A percentile compares a stretch with the other conserved stretches of the same genome.
These are phyloP conservation scores for Halocaridina rubra DNA, from an alignment of 2,888 invertebrate genomes.

Conservation along the genomic window DNA sequence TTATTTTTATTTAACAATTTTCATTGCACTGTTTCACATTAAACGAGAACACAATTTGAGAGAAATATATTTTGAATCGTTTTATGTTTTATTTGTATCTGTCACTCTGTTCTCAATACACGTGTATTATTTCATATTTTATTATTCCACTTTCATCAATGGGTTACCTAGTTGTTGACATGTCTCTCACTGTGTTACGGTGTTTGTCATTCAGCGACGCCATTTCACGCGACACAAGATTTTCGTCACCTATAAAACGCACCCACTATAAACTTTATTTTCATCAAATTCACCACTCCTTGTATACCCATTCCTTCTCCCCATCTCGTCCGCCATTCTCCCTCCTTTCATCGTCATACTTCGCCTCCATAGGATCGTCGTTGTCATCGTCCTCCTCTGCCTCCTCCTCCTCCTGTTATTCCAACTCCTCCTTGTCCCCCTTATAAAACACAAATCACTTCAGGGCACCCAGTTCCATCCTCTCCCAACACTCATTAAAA, in stretches of 20 bases:
- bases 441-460: slow-evolving; percentile 6
- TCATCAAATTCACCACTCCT: background rate
- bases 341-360: background rate
- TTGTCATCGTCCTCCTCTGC: background rate
- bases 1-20: too few species aligned
- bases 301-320: background rate
- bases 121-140: too few species aligned
- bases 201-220: background rate
- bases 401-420: background rate
- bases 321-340: background rate
- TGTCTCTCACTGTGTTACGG: background rate
- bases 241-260: slow-evolving; percentile 13
- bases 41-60: too few species aligned
- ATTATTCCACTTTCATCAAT: too few species aligned
- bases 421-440: background rate
- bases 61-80: too few species aligned
- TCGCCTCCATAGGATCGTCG: too few species aligned
- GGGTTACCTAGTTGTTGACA: too few species aligned
- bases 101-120: too few species aligned
- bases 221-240: slow-evolving; percentile 15
- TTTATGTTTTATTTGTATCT: too few species aligned
- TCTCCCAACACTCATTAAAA: slow-evolving; percentile 24
- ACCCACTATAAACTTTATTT: slow-evolving; percentile 5
- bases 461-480: slow-evolving; percentile 3
- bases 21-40: too few species aligned